Evolutionary conservation across 2,888 invertebrate genomes (phyloP).

Genomic region (Callosobruchus maculatus): DNA sequence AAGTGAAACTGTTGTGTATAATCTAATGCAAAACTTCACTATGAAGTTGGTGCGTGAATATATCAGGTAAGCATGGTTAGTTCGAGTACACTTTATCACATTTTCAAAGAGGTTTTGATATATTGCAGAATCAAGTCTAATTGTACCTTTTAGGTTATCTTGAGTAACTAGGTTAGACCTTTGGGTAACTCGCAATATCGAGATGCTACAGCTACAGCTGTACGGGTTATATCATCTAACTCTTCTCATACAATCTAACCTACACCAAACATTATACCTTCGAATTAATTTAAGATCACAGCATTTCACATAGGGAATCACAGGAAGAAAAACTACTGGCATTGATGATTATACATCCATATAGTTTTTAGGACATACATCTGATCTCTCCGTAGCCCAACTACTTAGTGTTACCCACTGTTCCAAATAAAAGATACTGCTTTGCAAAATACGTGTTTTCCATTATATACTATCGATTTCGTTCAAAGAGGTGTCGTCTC

Average conservation of each 20-base stretch:
- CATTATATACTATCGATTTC: too few relatives aligned
- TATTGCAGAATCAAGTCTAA: neutral
- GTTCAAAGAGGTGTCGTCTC: too few relatives aligned
- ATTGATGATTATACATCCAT: neutral
- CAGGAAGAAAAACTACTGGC: slow-evolving; percentile 13
- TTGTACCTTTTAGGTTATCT: neutral
- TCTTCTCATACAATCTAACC: slow-evolving; percentile 15
- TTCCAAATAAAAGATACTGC: too few relatives aligned
- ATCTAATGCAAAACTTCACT: neutral
- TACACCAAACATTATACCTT: slow-evolving; percentile 20
- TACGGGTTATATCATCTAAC: slow-evolving; percentile 3
- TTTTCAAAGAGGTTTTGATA: neutral
- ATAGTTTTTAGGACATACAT: neutral
- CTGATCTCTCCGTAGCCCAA: neutral
- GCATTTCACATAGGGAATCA: slow-evolving; percentile 21
- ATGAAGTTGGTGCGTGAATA: neutral
- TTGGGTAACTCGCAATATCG: neutral
- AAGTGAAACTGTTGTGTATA: neutral
- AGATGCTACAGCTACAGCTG: slow-evolving; percentile 9
- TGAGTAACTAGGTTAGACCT: neutral
- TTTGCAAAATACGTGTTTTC: too few relatives aligned
- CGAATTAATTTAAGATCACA: slow-evolving; percentile 27
- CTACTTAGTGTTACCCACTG: neutral
- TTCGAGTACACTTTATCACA: neutral
- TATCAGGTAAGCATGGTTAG: neutral